Conservation (phyloP, 2,888 invertebrate species). For the Brenthis hecate region DNA sequence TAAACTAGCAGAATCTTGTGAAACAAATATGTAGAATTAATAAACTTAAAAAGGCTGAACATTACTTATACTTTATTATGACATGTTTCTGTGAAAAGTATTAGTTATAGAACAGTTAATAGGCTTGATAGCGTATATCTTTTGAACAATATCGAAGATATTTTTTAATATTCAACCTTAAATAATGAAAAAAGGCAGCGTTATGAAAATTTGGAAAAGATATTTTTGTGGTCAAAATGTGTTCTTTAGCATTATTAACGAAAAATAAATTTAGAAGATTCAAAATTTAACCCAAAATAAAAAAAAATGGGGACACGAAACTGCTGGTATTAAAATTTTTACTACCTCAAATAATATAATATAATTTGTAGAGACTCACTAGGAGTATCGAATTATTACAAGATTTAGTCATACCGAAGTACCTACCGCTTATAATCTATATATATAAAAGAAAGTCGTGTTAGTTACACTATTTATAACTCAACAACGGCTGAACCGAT, state of each 20-base stretch:
- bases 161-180: neutral
- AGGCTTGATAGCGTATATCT: neutral
- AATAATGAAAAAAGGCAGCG: too few relatives aligned
- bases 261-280: too few relatives aligned
- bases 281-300: too few relatives aligned
- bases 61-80: constrained; percentile 7
- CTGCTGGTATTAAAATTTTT: too few relatives aligned
- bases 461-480: too few relatives aligned
- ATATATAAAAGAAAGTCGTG: too few relatives aligned
- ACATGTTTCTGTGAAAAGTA: neutral
- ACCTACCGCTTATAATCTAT: neutral
- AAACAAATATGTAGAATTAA: constrained; percentile 46
- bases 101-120: neutral
- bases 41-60: constrained; percentile 7
- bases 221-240: too few relatives aligned
- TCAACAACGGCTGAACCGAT: too few relatives aligned
- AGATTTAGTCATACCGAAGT: neutral
- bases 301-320: too few relatives aligned
- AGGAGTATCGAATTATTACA: neutral
- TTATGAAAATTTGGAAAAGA: too few relatives aligned
- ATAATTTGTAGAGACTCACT: neutral
- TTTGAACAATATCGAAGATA: neutral
- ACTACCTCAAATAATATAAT: neutral
- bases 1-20: constrained; percentile 51
- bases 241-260: too few relatives aligned